phyloP scores from a whole-genome alignment of 2,797 vertebrate species.

The Coracias cyanogaster region DNA sequence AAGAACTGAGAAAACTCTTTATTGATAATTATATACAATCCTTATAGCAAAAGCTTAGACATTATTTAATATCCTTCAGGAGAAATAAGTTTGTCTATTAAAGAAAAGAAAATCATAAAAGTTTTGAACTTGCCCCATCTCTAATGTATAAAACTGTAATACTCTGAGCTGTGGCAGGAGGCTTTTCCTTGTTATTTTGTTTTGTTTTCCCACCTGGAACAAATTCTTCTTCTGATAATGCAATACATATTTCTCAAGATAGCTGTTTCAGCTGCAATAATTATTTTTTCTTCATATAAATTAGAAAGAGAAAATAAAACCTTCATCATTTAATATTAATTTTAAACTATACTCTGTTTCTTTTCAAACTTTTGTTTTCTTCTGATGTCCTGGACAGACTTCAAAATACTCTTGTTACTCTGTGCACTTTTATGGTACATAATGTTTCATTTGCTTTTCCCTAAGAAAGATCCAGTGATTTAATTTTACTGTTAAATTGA shows the following conservation, averaged over 20 bases:
- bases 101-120: background rate
- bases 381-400: background rate
- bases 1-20: background rate
- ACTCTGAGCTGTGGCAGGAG: background rate
- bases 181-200: background rate
- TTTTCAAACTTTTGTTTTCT: background rate
- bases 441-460: background rate
- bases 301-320: background rate
- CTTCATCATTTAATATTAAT: background rate
- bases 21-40: background rate
- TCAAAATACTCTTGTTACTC: background rate
- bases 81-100: background rate
- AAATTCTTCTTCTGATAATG: background rate
- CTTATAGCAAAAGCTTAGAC: background rate
- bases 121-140: background rate
- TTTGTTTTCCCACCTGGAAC: background rate
- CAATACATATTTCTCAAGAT: background rate
- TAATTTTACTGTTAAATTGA: slow-evolving; percentile 43
- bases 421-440: background rate
- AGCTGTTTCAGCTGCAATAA: background rate
- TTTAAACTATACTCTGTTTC: background rate
- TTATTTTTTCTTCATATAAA: background rate
- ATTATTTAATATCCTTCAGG: background rate
- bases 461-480: background rate
- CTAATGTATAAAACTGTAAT: background rate